A percentile compares a stretch with the other conserved stretches of the same genome.
These are phyloP conservation scores for Perdita meconis DNA, from an alignment of 2,888 invertebrate genomes.

Conservation along the genomic window DNA sequence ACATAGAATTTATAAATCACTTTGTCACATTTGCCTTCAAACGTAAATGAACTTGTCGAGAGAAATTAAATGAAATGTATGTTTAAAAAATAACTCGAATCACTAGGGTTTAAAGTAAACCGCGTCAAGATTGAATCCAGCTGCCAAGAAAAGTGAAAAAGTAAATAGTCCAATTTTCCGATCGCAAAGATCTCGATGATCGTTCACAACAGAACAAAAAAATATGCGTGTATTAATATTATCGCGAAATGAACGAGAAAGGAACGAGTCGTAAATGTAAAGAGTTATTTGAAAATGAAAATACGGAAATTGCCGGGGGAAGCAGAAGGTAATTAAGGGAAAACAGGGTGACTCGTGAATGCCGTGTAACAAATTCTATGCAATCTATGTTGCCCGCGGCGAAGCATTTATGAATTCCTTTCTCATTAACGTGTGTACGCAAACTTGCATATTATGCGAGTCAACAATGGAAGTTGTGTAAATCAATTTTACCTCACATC, in stretches of 20 bases:
- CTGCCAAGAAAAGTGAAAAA: too few species aligned
- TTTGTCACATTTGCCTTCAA: too few species aligned
- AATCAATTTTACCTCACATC: neutral
- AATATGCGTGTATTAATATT: too few species aligned
- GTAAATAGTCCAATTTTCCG: too few species aligned
- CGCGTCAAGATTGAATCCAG: too few species aligned
- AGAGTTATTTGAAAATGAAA: constrained; percentile 9
- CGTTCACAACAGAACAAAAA: too few species aligned
- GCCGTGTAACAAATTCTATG: neutral
- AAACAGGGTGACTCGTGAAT: constrained; percentile 7
- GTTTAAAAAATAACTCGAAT: neutral
- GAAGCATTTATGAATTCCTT: neutral
- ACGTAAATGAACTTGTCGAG: too few species aligned
- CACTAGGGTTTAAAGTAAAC: too few species aligned
- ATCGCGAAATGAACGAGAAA: too few species aligned
- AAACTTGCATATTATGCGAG: neutral
- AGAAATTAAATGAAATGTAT: neutral
- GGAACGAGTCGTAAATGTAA: neutral
- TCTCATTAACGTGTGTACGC: neutral
- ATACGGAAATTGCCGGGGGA: too few species aligned
- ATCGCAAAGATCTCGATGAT: too few species aligned
- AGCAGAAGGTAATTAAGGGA: constrained; percentile 8
- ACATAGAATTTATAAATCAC: too few species aligned
- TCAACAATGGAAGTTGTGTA: neutral
- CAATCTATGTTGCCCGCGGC: neutral